Conservation (phyloP, 2,113 vertebrate genomes). For the Mirounga angustirostris region DNA sequence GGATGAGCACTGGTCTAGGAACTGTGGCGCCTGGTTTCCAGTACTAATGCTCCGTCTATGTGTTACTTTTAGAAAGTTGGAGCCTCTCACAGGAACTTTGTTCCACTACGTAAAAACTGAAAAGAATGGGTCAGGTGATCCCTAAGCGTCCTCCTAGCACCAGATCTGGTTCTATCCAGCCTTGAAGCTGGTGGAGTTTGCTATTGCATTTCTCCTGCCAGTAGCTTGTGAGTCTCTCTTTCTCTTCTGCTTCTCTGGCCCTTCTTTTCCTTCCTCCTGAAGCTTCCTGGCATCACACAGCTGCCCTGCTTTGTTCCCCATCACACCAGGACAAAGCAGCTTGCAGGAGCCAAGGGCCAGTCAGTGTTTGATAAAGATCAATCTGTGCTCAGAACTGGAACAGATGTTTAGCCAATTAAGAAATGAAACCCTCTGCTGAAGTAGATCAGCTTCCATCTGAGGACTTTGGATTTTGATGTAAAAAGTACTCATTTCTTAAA, state of each 20-base stretch:
- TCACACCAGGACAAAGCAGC: slow-evolving; percentile 43
- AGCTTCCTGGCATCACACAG: slow-evolving; percentile 47
- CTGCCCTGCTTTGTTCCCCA: slow-evolving; percentile 47
- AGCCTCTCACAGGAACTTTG: not conserved
- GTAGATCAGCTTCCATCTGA: slow-evolving; percentile 55
- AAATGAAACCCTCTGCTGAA: slow-evolving; percentile 58
- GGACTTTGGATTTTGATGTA: slow-evolving; percentile 54
- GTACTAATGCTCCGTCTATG: not conserved
- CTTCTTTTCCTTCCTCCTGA: not conserved
- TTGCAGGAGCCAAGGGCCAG: slow-evolving; percentile 70
- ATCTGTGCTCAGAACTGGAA: slow-evolving; percentile 71
- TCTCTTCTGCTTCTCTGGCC: slow-evolving; percentile 21
- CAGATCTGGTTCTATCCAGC: not conserved
- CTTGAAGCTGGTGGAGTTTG: not conserved
- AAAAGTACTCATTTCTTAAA: slow-evolving; percentile 50
- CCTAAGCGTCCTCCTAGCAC: not conserved
- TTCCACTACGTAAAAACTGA: not conserved
- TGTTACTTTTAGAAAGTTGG: not conserved
- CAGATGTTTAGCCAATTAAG: slow-evolving; percentile 80
- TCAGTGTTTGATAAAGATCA: slow-evolving; percentile 81
- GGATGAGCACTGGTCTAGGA: not conserved
- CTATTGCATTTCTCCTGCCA: not conserved
- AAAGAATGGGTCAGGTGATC: not conserved
- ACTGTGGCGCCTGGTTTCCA: not conserved
- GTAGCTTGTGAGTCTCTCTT: not conserved